phyloP scores from a whole-genome alignment of 2,888 invertebrate species.

The Ernsta delagoae region DNA sequence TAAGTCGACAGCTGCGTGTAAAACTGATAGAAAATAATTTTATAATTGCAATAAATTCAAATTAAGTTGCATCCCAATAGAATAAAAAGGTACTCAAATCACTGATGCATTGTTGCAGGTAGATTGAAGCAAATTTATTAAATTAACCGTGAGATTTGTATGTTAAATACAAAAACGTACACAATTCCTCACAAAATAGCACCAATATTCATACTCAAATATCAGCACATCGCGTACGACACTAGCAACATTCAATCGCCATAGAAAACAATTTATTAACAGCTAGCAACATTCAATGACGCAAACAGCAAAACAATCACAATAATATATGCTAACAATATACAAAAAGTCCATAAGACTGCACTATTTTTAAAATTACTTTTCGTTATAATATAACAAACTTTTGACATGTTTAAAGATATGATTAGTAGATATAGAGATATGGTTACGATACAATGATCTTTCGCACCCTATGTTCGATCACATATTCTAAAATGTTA shows the following conservation, averaged over 20 bases:
- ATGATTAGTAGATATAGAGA: constrained; percentile 50
- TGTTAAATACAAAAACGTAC: constrained; percentile 58
- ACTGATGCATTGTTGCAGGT: constrained; percentile 59
- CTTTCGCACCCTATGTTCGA: constrained; percentile 64
- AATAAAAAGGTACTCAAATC: constrained; percentile 62
- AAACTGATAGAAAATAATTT: too few relatives aligned
- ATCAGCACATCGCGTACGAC: constrained; percentile 64
- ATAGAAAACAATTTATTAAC: constrained; percentile 53
- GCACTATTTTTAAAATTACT: constrained; percentile 7
- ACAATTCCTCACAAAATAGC: constrained; percentile 71
- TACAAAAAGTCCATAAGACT: constrained; percentile 40
- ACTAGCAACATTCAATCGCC: constrained; percentile 38
- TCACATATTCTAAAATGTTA: constrained; percentile 65
- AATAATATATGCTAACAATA: constrained; percentile 39
- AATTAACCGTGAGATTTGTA: constrained; percentile 33
- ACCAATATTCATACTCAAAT: constrained; percentile 78
- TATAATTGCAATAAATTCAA: background rate
- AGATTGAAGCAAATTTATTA: constrained; percentile 7
- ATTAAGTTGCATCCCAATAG: constrained; percentile 19
- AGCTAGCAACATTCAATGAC: constrained; percentile 63
- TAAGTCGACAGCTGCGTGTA: too few relatives aligned
- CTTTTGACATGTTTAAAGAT: constrained; percentile 36
- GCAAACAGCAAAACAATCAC: constrained; percentile 52
- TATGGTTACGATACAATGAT: constrained; percentile 63
- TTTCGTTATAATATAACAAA: constrained; percentile 34